These are phyloP conservation scores for Platynereis dumerilii DNA, from an alignment of 2,888 invertebrate species.

Conservation along the genomic window DNA sequence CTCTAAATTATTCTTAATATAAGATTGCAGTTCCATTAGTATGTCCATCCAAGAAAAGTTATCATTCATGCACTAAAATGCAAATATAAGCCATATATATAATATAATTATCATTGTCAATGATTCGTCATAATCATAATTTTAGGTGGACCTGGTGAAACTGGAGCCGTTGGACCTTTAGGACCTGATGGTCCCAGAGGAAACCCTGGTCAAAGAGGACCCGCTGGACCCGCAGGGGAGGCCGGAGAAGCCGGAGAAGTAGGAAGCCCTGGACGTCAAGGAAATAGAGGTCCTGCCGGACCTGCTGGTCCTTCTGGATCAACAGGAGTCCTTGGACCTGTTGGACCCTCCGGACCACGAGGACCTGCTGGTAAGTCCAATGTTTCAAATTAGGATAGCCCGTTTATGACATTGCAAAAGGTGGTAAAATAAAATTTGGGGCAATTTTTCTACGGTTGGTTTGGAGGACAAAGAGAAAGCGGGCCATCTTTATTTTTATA, in stretches of 20 bases:
- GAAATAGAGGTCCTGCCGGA: conserved; percentile 28
- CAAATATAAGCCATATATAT: too few relatives aligned
- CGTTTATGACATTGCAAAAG: too few relatives aligned
- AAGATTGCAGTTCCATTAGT: too few relatives aligned
- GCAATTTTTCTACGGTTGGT: too few relatives aligned
- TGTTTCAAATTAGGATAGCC: conserved; percentile 21
- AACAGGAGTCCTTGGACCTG: conserved; percentile 19
- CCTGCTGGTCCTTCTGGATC: conserved; percentile 26
- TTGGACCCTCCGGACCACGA: conserved; percentile 13
- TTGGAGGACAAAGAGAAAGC: too few relatives aligned
- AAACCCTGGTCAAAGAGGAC: conserved; percentile 13
- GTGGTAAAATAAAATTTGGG: too few relatives aligned
- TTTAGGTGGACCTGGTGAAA: conserved; percentile 6
- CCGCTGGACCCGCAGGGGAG: conserved; percentile 27
- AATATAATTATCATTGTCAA: too few relatives aligned
- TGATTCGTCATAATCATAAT: too few relatives aligned
- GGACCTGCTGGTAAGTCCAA: conserved; percentile 23
- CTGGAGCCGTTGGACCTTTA: conserved; percentile 22
- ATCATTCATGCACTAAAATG: too few relatives aligned
- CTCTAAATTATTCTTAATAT: too few relatives aligned
- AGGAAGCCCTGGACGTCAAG: conserved; percentile 27
- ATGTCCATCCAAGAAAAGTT: too few relatives aligned
- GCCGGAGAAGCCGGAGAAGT: conserved; percentile 25
- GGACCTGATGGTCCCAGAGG: conserved; percentile 11
- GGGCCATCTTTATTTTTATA: too few relatives aligned